Evolutionary conservation across 2,888 invertebrate genomes (phyloP).

Genomic region (Hetaerina titia): DNA sequence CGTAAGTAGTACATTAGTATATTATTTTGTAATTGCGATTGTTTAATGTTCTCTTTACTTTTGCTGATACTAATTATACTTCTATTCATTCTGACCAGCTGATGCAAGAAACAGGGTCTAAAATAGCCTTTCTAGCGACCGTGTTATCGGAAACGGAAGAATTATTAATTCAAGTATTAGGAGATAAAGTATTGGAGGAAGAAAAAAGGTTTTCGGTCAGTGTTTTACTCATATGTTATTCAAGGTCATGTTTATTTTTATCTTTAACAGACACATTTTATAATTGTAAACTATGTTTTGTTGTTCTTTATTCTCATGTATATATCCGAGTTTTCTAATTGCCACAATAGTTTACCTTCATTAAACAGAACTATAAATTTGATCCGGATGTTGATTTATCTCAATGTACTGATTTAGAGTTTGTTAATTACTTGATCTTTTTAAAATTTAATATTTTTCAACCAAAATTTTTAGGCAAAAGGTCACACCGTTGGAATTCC

Average conservation of each 20-base stretch:
- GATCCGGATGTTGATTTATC: too few relatives aligned
- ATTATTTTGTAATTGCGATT: neutral
- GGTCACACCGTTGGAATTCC: conserved; percentile 61
- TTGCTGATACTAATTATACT: neutral
- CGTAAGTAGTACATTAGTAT: conserved; percentile 77
- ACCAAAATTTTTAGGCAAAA: conserved; percentile 34
- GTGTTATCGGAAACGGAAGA: conserved; percentile 80
- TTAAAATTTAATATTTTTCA: neutral
- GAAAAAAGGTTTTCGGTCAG: conserved; percentile 79
- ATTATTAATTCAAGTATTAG: conserved; percentile 82
- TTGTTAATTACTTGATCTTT: conserved; percentile 5
- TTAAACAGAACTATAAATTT: too few relatives aligned
- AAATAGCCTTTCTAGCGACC: conserved; percentile 79
- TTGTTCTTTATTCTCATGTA: too few relatives aligned
- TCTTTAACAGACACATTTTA: too few relatives aligned
- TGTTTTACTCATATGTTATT: conserved; percentile 70
- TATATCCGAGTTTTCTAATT: too few relatives aligned
- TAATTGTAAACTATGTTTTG: too few relatives aligned
- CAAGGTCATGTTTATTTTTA: neutral
- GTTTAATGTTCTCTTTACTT: neutral
- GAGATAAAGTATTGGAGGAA: conserved; percentile 77
- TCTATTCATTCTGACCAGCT: conserved; percentile 74
- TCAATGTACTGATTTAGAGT: neutral
- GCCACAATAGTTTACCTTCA: too few relatives aligned
- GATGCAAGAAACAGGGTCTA: conserved; percentile 78